Base-by-base conservation (phyloP, 1,140 invertebrate species). In the Aphidius ervi region DNA sequence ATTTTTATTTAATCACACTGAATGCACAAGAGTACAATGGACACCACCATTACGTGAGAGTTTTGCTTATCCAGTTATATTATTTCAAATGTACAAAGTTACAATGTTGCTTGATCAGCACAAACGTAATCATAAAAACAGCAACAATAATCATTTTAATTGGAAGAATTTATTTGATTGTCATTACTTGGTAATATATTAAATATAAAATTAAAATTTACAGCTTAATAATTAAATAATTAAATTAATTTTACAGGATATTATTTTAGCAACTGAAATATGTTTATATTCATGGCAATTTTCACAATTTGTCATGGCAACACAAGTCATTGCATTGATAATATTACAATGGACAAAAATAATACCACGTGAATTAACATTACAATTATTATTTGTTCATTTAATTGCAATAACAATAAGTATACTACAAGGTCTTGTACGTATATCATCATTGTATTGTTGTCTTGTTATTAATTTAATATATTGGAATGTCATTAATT, bases 31-130 rank as follows among this genome's bases (percentile, higher is more conserved):
- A 45, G 88, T 93, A 2, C 89, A 91, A 72, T 94, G 92, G 91
- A 87, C 91, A 0, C 90, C 91, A 2, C 91, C 92, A 7, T 77
- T 93, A 56, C 75, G 92, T 59, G 92, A 95, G 78, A 92, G 87
- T 67, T 90, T 93, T 74, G 90, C 87, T 1, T 91, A 88, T 71
- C 92, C 92, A 1, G 80, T 85, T 3, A 68, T 85, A 8, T 66
- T 86, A 1, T 75, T 80, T 40, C 83, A 86, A 66, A 80, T 81
- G 67, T 81, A 80, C 67, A 70, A 72, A 9, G 68, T 83, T 0
- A 81, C 80, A 39, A 42, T 73, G 37, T 63, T 73, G 10, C 63
- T 79, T 9, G 65, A 66, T 40, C 61, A 59, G 46, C 62, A 31
- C 23, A 31, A 31, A 31, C 23, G 23, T 31, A 31, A 31, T 31